These are phyloP conservation scores for Drosophila sordidapex DNA, from an alignment of 2,888 invertebrate species.

Conservation along the genomic window DNA sequence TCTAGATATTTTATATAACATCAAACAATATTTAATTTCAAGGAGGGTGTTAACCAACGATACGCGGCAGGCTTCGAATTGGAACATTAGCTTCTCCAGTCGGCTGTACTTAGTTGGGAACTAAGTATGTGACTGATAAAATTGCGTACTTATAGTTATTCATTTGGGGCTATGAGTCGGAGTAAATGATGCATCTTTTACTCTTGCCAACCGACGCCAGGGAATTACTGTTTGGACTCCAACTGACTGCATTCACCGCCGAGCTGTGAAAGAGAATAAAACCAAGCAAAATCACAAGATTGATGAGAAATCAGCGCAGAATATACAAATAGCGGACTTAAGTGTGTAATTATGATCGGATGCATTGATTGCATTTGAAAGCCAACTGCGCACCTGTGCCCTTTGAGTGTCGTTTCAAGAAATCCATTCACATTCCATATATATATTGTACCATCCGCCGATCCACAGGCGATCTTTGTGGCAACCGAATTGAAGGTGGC, in stretches of 20 bases:
- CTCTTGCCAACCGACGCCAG: slow-evolving; percentile 93
- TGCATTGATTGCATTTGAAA: slow-evolving; percentile 12
- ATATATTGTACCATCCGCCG: slow-evolving; percentile 95
- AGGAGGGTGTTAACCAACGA: slow-evolving; percentile 2
- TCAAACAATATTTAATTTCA: slow-evolving; percentile 30
- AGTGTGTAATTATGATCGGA: slow-evolving; percentile 19
- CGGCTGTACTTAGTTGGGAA: slow-evolving; percentile 13
- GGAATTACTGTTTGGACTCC: slow-evolving; percentile 93
- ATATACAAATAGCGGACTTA: slow-evolving; percentile 22
- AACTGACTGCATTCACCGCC: slow-evolving; percentile 94
- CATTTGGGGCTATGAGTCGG: slow-evolving; percentile 86
- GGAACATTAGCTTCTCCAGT: slow-evolving; percentile 4
- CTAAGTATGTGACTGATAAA: slow-evolving; percentile 10
- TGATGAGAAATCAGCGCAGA: slow-evolving; percentile 30
- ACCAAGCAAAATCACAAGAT: slow-evolving; percentile 48
- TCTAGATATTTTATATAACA: slow-evolving; percentile 39
- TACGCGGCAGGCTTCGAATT: slow-evolving; percentile 8
- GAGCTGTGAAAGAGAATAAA: slow-evolving; percentile 87
- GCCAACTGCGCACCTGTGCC: slow-evolving; percentile 87
- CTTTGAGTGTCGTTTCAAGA: slow-evolving; percentile 91
- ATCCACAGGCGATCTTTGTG: slow-evolving; percentile 95
- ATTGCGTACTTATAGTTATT: slow-evolving; percentile 12
- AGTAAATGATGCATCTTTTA: slow-evolving; percentile 93
- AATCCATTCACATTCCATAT: slow-evolving; percentile 94
- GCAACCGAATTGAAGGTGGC: slow-evolving; percentile 97